Evolutionary conservation across 2,888 invertebrate species (phyloP).

Genomic region (Acrobasis repandana): DNA sequence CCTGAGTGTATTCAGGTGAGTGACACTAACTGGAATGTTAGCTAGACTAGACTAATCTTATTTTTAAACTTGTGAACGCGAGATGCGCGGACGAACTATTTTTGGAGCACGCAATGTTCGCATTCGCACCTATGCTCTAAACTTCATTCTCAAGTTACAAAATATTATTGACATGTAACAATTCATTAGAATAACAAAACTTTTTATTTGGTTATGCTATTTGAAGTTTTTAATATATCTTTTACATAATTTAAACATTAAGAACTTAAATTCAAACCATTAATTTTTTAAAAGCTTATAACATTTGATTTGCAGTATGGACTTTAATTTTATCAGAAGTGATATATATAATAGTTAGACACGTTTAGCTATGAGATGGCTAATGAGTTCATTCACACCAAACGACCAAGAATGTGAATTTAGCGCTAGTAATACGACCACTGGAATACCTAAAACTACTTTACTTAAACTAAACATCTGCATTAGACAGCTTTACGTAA

Average conservation of each 20-base stretch:
- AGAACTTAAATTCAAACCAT: too few species aligned
- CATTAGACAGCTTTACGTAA: too few species aligned
- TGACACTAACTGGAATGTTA: constrained; percentile 59
- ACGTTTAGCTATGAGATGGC: constrained; percentile 19
- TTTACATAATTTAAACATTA: not conserved
- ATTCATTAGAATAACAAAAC: constrained; percentile 28
- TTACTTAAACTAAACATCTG: not conserved
- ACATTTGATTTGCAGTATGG: not conserved
- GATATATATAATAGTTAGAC: constrained; percentile 20
- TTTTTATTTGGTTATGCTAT: not conserved
- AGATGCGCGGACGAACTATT: constrained; percentile 71
- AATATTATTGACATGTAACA: constrained; percentile 41
- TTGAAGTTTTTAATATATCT: not conserved
- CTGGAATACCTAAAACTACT: not conserved
- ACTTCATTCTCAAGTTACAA: constrained; percentile 71
- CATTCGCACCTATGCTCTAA: constrained; percentile 65
- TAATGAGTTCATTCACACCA: constrained; percentile 48
- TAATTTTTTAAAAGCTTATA: not conserved
- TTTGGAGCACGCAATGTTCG: constrained; percentile 68
- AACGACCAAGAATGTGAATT: constrained; percentile 33
- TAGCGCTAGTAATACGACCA: constrained; percentile 15
- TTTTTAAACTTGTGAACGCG: constrained; percentile 65
- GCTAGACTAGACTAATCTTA: constrained; percentile 57
- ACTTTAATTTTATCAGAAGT: constrained; percentile 1
- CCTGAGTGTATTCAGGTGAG: constrained; percentile 65